A percentile compares a stretch with the other conserved stretches of the same genome.
These are phyloP conservation scores for Haemorhous mexicanus DNA, from an alignment of 2,113 vertebrate species.

Conservation along the genomic window DNA sequence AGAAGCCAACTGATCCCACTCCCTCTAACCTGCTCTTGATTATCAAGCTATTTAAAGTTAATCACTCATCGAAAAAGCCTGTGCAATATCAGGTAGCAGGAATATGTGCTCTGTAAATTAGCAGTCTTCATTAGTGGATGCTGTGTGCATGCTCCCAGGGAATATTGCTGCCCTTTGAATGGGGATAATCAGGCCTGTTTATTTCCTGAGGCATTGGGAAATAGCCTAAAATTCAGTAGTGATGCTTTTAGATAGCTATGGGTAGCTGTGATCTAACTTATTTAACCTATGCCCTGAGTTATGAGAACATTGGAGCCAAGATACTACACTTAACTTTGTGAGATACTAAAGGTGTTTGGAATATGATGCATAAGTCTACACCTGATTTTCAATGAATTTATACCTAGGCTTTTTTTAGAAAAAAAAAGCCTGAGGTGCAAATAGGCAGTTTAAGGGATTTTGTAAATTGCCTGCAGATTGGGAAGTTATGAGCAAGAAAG, in stretches of 20 bases:
- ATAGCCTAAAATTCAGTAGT: background rate
- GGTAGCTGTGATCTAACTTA: background rate
- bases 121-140: background rate
- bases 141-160: background rate
- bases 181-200: background rate
- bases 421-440: background rate
- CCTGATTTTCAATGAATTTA: background rate
- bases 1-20: background rate
- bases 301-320: background rate
- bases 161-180: background rate
- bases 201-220: background rate
- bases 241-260: background rate
- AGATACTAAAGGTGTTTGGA: background rate
- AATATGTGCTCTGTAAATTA: background rate
- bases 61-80: background rate
- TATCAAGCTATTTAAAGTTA: background rate
- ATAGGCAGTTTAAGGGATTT: background rate
- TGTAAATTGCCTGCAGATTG: background rate
- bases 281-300: background rate
- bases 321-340: background rate
- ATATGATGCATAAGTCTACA: background rate
- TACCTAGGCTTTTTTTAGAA: background rate
- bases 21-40: background rate
- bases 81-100: background rate
- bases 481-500: background rate